These are phyloP conservation scores for Trissolcus basalis DNA, from an alignment of 1,140 invertebrate genomes.

Conservation along the genomic window DNA sequence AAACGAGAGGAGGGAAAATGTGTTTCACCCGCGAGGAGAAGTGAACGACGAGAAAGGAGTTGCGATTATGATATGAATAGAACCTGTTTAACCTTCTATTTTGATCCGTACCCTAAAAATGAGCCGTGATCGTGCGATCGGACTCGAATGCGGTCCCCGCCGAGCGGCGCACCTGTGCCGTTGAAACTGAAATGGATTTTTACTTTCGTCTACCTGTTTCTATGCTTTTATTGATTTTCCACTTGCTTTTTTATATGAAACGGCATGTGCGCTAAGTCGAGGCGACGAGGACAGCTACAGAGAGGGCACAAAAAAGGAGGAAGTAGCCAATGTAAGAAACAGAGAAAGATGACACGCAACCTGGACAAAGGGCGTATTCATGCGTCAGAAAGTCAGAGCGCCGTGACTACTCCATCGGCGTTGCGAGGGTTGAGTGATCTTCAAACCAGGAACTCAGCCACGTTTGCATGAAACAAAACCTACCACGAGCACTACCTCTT, in stretches of 20 bases:
- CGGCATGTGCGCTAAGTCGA: constrained; percentile 6
- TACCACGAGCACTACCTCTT: constrained; percentile 22
- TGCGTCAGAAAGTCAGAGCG: constrained; percentile 48
- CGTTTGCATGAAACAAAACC: constrained; percentile 36
- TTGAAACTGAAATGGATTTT: constrained; percentile 34
- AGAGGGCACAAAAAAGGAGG: background rate
- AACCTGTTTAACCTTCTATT: no score
- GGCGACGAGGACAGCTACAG: background rate
- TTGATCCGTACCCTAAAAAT: no score
- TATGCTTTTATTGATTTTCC: background rate
- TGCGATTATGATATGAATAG: no score
- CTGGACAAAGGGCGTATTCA: constrained; percentile 52
- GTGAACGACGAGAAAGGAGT: no score
- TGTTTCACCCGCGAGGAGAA: no score
- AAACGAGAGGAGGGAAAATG: no score
- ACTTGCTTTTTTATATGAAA: background rate
- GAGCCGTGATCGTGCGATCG: background rate
- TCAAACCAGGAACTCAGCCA: constrained; percentile 42
- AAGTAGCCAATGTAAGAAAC: background rate
- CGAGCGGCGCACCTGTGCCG: constrained; percentile 38
- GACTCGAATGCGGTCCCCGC: constrained; percentile 6
- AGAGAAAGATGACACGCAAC: background rate
- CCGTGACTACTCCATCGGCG: constrained; percentile 41
- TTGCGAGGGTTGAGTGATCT: constrained; percentile 49
- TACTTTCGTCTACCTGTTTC: constrained; percentile 29